Base-by-base conservation (phyloP, 2,113 vertebrate species). In the Eidolon helvum region DNA sequence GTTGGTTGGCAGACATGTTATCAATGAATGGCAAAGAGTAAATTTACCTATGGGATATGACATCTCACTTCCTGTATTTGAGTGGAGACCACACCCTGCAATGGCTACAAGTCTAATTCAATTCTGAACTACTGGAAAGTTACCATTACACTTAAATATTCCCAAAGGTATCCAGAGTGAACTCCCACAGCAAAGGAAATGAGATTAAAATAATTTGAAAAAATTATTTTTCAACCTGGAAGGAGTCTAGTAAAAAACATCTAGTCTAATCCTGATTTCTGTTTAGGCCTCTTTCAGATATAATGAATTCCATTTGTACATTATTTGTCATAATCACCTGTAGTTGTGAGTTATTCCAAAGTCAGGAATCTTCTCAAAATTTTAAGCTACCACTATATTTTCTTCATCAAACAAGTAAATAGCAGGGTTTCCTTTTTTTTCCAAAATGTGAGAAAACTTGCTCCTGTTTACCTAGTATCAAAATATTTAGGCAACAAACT, bases 401-500 rank as follows among this genome's bases (percentile, higher is more conserved):
- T 48, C 48, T 91, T 61, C 33, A 80, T 22, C 26, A 80, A 74
- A 35, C 43, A 75, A 71, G 43, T 86, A 72, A 95, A 80, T 55
- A 28, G 33, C n/a, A 96, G 65, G n/a, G 45, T 57, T 92, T n/a
- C 75, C 28, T 50, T 7, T 59, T 45, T 43, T n/a, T 79, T 79
- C 83, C 33, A 45, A 69, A 88, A 75, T 72, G 7, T 72, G 7
- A 85, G 7, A 85, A 95, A 91, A 65, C 15, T 15, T 92, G 43
- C 43, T 80, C 8, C 30, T 83, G 16, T 82, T 91, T 66, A 94
- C 45, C 38, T 91, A 30, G 38, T 6, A 93, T 66, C 53, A 82
- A 93, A 95, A 87, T 35, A 10, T 84, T 93, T 78, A 92, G 59
- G 48, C 65, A 97, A 84, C 28, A 79, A 90, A 87, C 33, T 94